These are phyloP conservation scores for Eupelmus urozonus DNA, from an alignment of 2,888 invertebrate species.

Conservation along the genomic window DNA sequence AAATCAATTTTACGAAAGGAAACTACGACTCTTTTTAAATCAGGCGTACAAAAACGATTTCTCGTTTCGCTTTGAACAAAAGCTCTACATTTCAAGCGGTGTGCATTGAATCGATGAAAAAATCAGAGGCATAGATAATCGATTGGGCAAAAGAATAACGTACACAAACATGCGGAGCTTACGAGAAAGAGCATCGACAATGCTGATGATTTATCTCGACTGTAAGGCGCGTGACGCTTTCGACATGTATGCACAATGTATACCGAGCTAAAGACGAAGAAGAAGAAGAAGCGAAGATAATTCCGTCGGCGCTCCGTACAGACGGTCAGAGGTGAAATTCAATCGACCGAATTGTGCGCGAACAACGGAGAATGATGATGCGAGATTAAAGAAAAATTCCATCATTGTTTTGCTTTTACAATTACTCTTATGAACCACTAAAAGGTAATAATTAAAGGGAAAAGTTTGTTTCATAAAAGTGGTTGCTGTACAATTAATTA, in stretches of 20 bases:
- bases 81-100: too few relatives aligned
- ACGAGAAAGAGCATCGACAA: not conserved
- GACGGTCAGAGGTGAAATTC: slow-evolving; percentile 21
- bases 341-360: slow-evolving; percentile 10
- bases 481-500: too few relatives aligned
- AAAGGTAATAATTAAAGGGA: not conserved
- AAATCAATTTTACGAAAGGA: too few relatives aligned
- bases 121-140: not conserved
- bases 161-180: not conserved
- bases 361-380: not conserved
- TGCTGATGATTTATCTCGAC: slow-evolving; percentile 8
- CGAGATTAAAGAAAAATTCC: slow-evolving; percentile 13
- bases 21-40: too few relatives aligned
- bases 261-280: too few relatives aligned
- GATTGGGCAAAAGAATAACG: not conserved
- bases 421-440: not conserved
- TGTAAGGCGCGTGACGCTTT: slow-evolving; percentile 27
- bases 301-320: not conserved
- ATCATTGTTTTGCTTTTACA: not conserved
- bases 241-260: not conserved
- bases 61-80: too few relatives aligned
- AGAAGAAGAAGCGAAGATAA: too few relatives aligned
- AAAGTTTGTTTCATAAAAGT: too few relatives aligned
- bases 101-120: not conserved
- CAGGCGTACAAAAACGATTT: too few relatives aligned